Conservation (phyloP, 2,888 invertebrate genomes). For the Rotaria socialis region DNA sequence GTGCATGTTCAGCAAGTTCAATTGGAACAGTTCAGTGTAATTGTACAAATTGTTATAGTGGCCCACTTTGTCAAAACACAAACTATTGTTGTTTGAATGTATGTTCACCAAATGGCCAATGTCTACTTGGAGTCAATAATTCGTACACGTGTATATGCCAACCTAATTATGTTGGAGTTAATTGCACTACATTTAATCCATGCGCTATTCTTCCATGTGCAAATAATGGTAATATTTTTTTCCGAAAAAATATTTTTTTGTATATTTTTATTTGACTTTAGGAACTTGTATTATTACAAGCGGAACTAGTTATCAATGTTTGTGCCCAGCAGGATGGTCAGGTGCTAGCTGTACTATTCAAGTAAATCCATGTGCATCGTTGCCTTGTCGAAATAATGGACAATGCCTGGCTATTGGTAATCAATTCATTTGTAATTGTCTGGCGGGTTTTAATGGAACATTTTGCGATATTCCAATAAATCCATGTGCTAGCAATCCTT, state of each 20-base stretch:
- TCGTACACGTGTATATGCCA: conserved; percentile 41
- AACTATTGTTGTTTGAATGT: conserved; percentile 42
- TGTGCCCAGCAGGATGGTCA: conserved; percentile 41
- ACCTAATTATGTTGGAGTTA: conserved; percentile 31
- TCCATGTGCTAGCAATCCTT: conserved; percentile 34
- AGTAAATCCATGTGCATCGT: conserved; percentile 32
- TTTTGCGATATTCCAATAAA: conserved; percentile 21
- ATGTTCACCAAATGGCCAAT: conserved; percentile 42
- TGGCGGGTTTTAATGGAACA: conserved; percentile 36
- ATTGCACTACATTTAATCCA: conserved; percentile 41
- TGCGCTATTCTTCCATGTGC: conserved; percentile 36
- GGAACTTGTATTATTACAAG: not conserved
- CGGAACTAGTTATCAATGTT: conserved; percentile 38
- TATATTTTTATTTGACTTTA: not conserved
- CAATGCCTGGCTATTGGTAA: not conserved
- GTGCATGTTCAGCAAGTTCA: conserved; percentile 4
- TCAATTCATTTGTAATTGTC: conserved; percentile 37
- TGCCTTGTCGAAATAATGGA: conserved; percentile 38
- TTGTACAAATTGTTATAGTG: conserved; percentile 37
- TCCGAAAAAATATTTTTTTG: not conserved
- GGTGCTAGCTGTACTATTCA: conserved; percentile 36
- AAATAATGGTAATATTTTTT: conserved; percentile 39
- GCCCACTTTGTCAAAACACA: conserved; percentile 38
- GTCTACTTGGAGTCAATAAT: conserved; percentile 5
- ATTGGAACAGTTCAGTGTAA: conserved; percentile 39